Evolutionary conservation across 2,797 vertebrate genomes (phyloP).

Genomic region (Chrosomus eos): DNA sequence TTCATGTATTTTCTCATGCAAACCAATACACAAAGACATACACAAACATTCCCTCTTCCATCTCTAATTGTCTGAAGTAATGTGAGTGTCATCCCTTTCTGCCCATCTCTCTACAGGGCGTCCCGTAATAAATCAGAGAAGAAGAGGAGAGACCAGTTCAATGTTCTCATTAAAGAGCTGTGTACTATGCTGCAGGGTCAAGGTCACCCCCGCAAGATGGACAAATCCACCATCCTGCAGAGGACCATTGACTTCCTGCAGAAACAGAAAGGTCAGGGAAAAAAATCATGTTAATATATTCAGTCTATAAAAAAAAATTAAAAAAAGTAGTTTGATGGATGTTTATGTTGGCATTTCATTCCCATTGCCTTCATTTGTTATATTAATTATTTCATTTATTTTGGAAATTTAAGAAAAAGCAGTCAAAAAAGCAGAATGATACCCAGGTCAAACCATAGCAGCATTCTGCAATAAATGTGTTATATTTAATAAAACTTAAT

Average conservation of each 20-base stretch:
- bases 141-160: slow-evolving; percentile 85
- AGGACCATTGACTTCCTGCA: slow-evolving; percentile 86
- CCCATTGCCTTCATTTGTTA: neutral
- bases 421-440: neutral
- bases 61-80: neutral
- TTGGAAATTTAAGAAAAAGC: neutral
- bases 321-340: neutral
- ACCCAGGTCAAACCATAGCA: neutral
- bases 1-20: neutral
- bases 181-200: slow-evolving; percentile 88
- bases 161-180: slow-evolving; percentile 86
- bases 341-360: neutral
- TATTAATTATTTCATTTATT: neutral
- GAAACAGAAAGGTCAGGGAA: slow-evolving; percentile 86
- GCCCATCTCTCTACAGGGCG: slow-evolving; percentile 73
- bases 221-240: slow-evolving; percentile 86
- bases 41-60: neutral
- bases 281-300: neutral
- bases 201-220: slow-evolving; percentile 86
- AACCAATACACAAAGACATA: slow-evolving; percentile 4
- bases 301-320: neutral
- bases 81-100: neutral
- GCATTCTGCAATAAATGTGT: neutral
- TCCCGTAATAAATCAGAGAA: slow-evolving; percentile 86
- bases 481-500: neutral